Base-by-base conservation (phyloP, 1,140 invertebrate genomes). In the Pararge aegeria region DNA sequence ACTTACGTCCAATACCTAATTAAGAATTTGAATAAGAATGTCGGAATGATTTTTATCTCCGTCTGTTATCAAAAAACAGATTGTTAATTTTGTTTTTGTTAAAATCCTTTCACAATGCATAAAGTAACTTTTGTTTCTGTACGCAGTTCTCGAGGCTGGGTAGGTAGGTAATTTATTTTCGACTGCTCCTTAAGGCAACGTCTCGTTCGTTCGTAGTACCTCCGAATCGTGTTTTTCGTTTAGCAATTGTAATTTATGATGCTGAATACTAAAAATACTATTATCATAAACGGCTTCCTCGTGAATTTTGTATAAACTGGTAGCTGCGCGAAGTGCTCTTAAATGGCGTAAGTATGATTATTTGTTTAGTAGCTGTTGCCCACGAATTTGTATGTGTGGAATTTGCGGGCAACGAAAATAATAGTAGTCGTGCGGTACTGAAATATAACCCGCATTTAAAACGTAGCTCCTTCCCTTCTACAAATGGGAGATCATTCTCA, bases 211-310 rank as follows among this genome's bases (percentile, higher is more conserved):
- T 60, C 57, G 27, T 7, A 19, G n/a, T 24, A 55, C 46, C 44
- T 58, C 55, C 61, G 56, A 64, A 60, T 66, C 46, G 55, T 64
- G 48, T 66, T 66, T 68, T 65, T 48, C 53, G 18, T 59, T 61
- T 54, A 56, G 51, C 51, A 51, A 73, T 75, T 73, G 64, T 75
- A 72, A 75, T 74, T 74, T 75, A 60, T 65, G 70, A 69, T 70
- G 57, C 53, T 46, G 64, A 57, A 60, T 60, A 44, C 61, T 61
- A 54, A 68, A n/a, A 51, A 51, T 37, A 48, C 12, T 52, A 66
- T 78, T 75, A 68, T 61, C 70, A 72, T 75, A 75, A 73, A 73
- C 63, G 52, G 58, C 53, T 71, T 69, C 57, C 68, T 72, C 54
- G 56, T 68, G 66, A 59, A 66, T 64, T 66, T 54, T 49, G 51